Conservation (phyloP, 2,888 invertebrate genomes). For the Chironomus tentans region DNA sequence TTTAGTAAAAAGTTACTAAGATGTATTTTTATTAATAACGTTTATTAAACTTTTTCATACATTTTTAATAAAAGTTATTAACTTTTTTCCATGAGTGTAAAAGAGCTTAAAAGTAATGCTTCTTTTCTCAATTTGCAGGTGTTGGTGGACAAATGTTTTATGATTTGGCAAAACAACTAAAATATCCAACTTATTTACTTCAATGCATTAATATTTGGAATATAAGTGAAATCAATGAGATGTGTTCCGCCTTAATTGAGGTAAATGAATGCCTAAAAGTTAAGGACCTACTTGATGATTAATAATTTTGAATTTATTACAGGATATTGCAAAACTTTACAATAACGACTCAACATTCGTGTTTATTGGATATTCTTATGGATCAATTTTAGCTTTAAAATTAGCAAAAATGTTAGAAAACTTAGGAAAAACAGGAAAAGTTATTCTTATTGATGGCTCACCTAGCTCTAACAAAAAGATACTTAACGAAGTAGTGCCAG, state of each 20-base stretch:
- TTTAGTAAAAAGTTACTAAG: too few relatives aligned
- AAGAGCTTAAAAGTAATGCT: too few relatives aligned
- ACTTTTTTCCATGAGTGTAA: too few relatives aligned
- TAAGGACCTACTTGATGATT: not conserved
- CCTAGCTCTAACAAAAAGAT: slow-evolving; percentile 56
- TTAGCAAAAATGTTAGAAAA: slow-evolving; percentile 62
- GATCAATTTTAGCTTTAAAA: slow-evolving; percentile 67
- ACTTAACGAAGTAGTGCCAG: slow-evolving; percentile 35
- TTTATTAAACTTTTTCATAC: too few relatives aligned
- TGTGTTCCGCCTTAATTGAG: slow-evolving; percentile 32
- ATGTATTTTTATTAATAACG: too few relatives aligned
- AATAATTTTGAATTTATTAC: not conserved
- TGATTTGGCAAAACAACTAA: slow-evolving; percentile 34
- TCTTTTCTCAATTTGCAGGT: not conserved
- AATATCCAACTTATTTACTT: slow-evolving; percentile 34
- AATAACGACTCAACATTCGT: slow-evolving; percentile 29
- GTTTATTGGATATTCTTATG: slow-evolving; percentile 84
- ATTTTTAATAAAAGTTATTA: too few relatives aligned
- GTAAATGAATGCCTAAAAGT: not conserved
- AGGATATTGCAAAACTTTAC: not conserved
- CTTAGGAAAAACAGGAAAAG: slow-evolving; percentile 52
- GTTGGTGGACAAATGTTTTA: slow-evolving; percentile 43
- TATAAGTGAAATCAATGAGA: slow-evolving; percentile 1
- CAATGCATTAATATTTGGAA: slow-evolving; percentile 36
- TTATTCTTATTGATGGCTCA: slow-evolving; percentile 73